A percentile compares a stretch with the other conserved stretches of the same genome.
Conservation (phyloP, 2,888 invertebrate genomes). For the Pterostichus niger region DNA sequence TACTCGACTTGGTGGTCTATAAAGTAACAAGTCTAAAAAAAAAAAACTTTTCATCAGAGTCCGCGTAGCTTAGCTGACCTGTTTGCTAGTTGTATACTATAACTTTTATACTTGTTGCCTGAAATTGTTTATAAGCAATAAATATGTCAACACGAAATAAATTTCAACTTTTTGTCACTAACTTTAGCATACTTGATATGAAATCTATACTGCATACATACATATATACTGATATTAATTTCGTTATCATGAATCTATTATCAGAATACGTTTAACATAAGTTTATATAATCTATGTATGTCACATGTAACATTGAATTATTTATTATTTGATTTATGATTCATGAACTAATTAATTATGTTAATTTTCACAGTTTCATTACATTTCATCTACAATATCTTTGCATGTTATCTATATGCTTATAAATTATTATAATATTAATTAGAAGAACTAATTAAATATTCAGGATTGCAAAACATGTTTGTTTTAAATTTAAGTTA, state of each 20-base stretch:
- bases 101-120: too few relatives aligned
- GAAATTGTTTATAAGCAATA: too few relatives aligned
- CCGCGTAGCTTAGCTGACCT: too few relatives aligned
- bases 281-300: constrained; percentile 34
- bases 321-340: constrained; percentile 43
- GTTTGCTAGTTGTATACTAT: too few relatives aligned
- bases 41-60: too few relatives aligned
- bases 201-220: background rate
- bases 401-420: constrained; percentile 7
- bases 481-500: background rate
- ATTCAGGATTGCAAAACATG: background rate
- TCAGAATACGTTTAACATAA: constrained; percentile 9
- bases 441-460: background rate
- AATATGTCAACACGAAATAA: too few relatives aligned
- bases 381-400: constrained; percentile 42
- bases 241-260: constrained; percentile 36
- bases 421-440: constrained; percentile 24
- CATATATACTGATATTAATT: constrained; percentile 13
- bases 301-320: constrained; percentile 6
- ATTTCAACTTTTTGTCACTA: too few relatives aligned
- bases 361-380: constrained; percentile 19
- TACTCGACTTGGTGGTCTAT: too few relatives aligned
- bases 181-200: too few relatives aligned
- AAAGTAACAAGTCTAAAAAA: too few relatives aligned
- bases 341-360: constrained; percentile 38